Percentiles rank a stretch among this genome's conserved stretches.
Conservation (phyloP, 2,888 invertebrate genomes). For the Limnephilus auricula region DNA sequence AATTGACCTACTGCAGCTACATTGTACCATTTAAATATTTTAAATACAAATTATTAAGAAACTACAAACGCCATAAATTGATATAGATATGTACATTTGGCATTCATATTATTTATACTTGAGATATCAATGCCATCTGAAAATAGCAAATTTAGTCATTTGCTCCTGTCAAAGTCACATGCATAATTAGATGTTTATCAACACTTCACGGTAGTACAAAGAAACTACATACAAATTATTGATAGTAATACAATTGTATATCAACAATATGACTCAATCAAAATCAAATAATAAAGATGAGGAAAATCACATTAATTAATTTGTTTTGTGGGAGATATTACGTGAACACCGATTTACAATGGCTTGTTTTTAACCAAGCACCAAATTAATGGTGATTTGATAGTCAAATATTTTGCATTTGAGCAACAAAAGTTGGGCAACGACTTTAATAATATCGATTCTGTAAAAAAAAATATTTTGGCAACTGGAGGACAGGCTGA, state of each 20-base stretch:
- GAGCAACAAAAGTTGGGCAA: neutral
- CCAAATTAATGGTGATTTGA: neutral
- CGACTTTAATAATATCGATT: neutral
- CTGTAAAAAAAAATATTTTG: too few relatives aligned
- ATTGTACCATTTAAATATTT: neutral
- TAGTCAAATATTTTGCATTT: neutral
- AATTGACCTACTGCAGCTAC: neutral
- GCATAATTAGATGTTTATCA: neutral
- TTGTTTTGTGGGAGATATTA: too few relatives aligned
- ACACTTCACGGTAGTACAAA: neutral
- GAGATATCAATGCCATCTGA: slow-evolving; percentile 18
- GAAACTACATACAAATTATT: neutral
- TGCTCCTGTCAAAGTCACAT: neutral
- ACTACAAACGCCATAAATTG: neutral
- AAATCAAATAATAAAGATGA: neutral
- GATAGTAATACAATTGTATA: neutral
- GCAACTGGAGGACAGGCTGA: neutral
- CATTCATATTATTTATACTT: slow-evolving; percentile 4
- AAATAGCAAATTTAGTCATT: neutral
- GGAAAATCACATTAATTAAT: too few relatives aligned
- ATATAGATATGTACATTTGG: neutral
- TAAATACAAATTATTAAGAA: neutral
- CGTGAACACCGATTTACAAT: too few relatives aligned
- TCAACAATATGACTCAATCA: neutral
- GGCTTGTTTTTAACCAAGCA: too few relatives aligned